Percentiles rank a stretch among this genome's conserved stretches.
These are phyloP conservation scores for Calameuta pallipes DNA, from an alignment of 2,888 invertebrate species.

Conservation along the genomic window DNA sequence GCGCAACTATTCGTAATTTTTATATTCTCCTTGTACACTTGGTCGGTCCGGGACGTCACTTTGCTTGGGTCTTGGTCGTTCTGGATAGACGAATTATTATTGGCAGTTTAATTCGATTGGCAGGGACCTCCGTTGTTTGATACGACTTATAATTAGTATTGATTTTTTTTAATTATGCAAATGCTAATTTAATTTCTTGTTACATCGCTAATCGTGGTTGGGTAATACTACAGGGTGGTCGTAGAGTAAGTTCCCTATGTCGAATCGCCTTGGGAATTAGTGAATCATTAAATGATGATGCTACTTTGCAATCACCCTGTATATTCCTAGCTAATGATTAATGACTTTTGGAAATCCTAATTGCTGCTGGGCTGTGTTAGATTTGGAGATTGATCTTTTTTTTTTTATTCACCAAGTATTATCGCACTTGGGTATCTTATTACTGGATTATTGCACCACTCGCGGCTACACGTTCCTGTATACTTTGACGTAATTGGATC, in stretches of 20 bases:
- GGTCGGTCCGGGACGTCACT: background rate
- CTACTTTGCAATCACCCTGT: no score
- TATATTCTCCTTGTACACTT: background rate
- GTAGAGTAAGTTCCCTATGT: no score
- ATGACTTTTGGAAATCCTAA: background rate
- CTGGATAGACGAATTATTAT: background rate
- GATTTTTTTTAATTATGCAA: background rate
- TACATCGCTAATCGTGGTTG: no score
- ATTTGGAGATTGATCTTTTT: background rate
- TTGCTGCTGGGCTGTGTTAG: no score
- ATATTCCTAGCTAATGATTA: background rate
- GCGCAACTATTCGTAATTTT: constrained; percentile 23
- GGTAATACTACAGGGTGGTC: no score
- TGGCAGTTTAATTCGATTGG: background rate
- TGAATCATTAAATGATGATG: no score
- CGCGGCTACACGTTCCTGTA: background rate
- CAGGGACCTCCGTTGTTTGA: background rate
- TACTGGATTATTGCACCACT: background rate
- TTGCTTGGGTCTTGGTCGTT: background rate
- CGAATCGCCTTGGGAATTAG: no score
- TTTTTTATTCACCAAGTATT: background rate
- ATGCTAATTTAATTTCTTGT: background rate
- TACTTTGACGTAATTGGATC: background rate
- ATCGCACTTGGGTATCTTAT: background rate
- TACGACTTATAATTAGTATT: background rate